phyloP scores from a whole-genome alignment of 1,140 invertebrate genomes.

The Drosophila neocordata region DNA sequence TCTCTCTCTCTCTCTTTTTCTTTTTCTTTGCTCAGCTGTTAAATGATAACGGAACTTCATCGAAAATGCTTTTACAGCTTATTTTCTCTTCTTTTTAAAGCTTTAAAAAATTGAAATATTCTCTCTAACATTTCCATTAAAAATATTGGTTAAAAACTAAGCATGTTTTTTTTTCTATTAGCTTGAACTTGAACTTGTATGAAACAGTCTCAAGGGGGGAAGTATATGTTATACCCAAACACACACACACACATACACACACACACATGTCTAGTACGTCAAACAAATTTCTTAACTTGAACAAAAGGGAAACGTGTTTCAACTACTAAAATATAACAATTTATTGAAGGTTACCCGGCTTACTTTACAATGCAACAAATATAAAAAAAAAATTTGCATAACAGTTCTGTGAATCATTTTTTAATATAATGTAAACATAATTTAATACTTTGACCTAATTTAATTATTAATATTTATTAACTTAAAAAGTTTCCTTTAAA shows the following conservation, averaged over 20 bases:
- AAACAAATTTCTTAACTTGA: slow-evolving; percentile 39
- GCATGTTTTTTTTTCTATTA: background rate
- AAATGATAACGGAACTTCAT: background rate
- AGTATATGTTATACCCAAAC: background rate
- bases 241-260: no score
- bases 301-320: slow-evolving; percentile 45
- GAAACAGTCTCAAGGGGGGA: background rate
- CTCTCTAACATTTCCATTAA: background rate
- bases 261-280: background rate
- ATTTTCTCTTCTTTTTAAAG: background rate
- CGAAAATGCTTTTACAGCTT: background rate
- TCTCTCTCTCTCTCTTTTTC: background rate
- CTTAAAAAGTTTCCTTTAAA: no score
- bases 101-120: background rate
- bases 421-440: background rate
- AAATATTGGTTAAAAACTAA: background rate
- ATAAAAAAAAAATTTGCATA: background rate
- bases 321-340: slow-evolving; percentile 34
- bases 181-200: background rate
- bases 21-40: background rate
- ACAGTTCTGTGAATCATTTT: background rate
- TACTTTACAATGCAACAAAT: slow-evolving; percentile 23
- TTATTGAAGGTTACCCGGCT: slow-evolving; percentile 32
- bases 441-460: background rate
- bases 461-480: no score